A percentile compares a stretch with the other conserved stretches of the same genome.
Conservation (phyloP, 2,113 vertebrate species). For the Rousettus leschenaultii region DNA sequence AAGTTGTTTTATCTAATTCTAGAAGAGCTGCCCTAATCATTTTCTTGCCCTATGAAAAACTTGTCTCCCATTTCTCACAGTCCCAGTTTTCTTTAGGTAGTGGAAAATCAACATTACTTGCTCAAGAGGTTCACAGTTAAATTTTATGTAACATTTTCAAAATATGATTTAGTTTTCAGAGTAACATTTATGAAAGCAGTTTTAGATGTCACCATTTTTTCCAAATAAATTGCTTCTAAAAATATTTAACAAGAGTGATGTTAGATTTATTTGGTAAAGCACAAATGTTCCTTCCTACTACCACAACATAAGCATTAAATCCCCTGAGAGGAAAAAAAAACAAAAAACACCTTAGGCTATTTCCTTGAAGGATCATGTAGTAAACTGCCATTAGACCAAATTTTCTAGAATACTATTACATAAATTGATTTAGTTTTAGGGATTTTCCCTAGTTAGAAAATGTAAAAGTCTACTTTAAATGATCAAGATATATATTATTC, state of each 20-base stretch:
- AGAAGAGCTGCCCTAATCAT: not conserved
- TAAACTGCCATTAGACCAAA: not conserved
- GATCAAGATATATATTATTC: not conserved
- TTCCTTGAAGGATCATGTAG: not conserved
- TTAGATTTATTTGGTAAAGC: not conserved
- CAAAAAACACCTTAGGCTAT: not conserved
- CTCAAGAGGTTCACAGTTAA: not conserved
- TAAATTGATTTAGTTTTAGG: not conserved
- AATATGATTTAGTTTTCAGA: not conserved
- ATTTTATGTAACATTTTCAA: not conserved
- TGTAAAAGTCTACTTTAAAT: not conserved
- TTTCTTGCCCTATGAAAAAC: not conserved
- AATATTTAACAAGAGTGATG: not conserved
- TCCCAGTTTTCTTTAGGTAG: not conserved
- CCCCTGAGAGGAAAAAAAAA: no score
- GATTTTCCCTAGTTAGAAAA: not conserved
- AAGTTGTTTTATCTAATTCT: not conserved
- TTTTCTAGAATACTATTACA: not conserved
- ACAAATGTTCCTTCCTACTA: not conserved
- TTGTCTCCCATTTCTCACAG: not conserved
- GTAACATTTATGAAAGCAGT: not conserved
- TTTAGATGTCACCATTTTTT: not conserved
- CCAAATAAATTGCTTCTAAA: constrained; percentile 30
- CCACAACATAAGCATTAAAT: not conserved
- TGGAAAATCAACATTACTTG: not conserved